phyloP scores from a whole-genome alignment of 2,888 invertebrate species.

The Hedychridium roseum region DNA sequence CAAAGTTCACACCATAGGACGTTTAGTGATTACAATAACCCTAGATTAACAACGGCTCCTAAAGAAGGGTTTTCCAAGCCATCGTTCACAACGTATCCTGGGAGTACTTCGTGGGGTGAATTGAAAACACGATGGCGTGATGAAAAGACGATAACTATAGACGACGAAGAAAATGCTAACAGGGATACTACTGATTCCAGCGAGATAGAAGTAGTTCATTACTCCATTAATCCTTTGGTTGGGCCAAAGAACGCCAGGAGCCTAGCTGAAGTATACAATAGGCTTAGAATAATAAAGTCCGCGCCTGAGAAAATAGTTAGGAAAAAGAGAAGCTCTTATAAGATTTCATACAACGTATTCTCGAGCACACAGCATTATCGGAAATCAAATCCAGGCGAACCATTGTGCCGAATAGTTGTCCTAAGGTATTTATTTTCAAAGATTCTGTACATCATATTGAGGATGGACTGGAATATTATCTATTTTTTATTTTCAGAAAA shows the following conservation, averaged over 20 bases:
- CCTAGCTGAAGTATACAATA: slow-evolving; percentile 50
- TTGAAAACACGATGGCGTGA: slow-evolving; percentile 57
- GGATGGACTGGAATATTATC: no score
- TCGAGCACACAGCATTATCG: slow-evolving; percentile 34
- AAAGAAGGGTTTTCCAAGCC: no score
- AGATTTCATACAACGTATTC: slow-evolving; percentile 49
- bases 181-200: slow-evolving; percentile 25
- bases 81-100: slow-evolving; percentile 44
- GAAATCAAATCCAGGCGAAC: slow-evolving; percentile 47
- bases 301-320: slow-evolving; percentile 49
- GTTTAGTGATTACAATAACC: not conserved
- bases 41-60: not conserved
- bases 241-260: slow-evolving; percentile 40
- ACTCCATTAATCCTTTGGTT: slow-evolving; percentile 47
- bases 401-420: no score
- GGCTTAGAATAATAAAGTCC: slow-evolving; percentile 54
- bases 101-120: slow-evolving; percentile 52
- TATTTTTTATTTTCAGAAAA: slow-evolving; percentile 44
- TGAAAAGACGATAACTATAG: slow-evolving; percentile 57
- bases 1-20: not conserved
- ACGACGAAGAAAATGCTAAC: slow-evolving; percentile 51
- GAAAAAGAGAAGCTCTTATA: slow-evolving; percentile 40
- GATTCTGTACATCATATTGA: no score
- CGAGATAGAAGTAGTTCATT: slow-evolving; percentile 52
- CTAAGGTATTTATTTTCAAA: no score